phyloP scores from a whole-genome alignment of 2,888 invertebrate species.

The Apeira syringaria region DNA sequence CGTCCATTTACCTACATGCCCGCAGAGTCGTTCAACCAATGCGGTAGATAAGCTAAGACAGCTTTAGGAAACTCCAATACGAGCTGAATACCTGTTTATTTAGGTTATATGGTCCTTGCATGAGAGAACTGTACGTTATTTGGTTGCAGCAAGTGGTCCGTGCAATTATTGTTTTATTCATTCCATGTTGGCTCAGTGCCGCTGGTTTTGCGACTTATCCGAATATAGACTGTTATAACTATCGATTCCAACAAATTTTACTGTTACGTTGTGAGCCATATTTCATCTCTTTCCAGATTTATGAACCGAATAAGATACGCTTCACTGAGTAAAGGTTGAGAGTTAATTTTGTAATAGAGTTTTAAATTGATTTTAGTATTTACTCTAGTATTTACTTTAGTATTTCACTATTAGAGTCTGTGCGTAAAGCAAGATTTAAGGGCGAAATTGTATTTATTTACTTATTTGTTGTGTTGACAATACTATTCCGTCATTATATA shows the following conservation, averaged over 20 bases:
- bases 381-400: too few relatives aligned
- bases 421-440: too few relatives aligned
- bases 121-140: conserved; percentile 11
- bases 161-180: conserved; percentile 30
- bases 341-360: conserved; percentile 6
- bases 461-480: too few relatives aligned
- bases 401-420: too few relatives aligned
- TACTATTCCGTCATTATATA: too few relatives aligned
- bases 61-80: too few relatives aligned
- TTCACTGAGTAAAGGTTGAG: conserved; percentile 8
- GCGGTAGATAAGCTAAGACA: too few relatives aligned
- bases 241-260: conserved; percentile 21
- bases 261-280: conserved; percentile 15
- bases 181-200: conserved; percentile 8
- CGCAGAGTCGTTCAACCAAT: too few relatives aligned
- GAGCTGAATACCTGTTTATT: not conserved
- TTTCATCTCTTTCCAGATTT: conserved; percentile 24
- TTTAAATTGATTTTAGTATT: too few relatives aligned
- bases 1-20: too few relatives aligned
- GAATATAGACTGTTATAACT: conserved; percentile 18
- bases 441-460: too few relatives aligned
- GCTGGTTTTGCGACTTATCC: conserved; percentile 17
- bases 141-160: conserved; percentile 25
- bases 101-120: conserved; percentile 4
- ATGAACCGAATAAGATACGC: conserved; percentile 10